phyloP scores from a whole-genome alignment of 2,113 vertebrate genomes.

The Neolamprologus tretocephalus region DNA sequence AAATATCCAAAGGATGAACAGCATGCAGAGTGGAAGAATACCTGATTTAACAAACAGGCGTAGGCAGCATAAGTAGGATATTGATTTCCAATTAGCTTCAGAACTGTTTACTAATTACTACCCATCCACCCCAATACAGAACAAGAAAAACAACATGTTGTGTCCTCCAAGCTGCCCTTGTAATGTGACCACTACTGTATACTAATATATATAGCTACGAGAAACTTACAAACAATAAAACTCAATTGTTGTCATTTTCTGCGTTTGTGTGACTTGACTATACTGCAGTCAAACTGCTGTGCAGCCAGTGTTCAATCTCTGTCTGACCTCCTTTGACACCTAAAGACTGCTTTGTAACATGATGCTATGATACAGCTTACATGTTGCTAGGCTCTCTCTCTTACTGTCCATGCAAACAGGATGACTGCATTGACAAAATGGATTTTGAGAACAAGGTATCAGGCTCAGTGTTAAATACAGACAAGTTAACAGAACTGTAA shows the following conservation, averaged over 20 bases:
- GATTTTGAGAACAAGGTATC: slow-evolving; percentile 27
- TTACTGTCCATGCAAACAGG: slow-evolving; percentile 37
- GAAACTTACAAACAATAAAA: background rate
- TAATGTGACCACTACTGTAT: background rate
- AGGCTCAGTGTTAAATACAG: slow-evolving; percentile 44
- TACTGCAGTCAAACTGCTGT: slow-evolving; percentile 5
- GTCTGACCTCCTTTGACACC: slow-evolving; percentile 42
- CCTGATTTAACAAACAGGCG: background rate
- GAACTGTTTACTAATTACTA: background rate
- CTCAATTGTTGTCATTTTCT: background rate
- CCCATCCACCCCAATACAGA: background rate
- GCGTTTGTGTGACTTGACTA: background rate
- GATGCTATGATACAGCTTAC: slow-evolving; percentile 43
- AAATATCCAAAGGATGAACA: background rate
- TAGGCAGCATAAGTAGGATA: background rate
- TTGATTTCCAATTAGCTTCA: slow-evolving; percentile 4
- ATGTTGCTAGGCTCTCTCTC: slow-evolving; percentile 53
- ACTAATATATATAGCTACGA: background rate
- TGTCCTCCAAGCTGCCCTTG: background rate
- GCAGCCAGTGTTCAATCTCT: slow-evolving; percentile 42
- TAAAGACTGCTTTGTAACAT: slow-evolving; percentile 56
- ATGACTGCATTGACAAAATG: slow-evolving; percentile 43
- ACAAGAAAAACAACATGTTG: background rate
- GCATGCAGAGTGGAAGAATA: background rate
- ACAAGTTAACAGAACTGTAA: slow-evolving; percentile 46